Evolutionary conservation across 2,888 invertebrate species (phyloP), one percentile per base, ranked within the genome.

Genomic region (Clepsis dumicolana): DNA sequence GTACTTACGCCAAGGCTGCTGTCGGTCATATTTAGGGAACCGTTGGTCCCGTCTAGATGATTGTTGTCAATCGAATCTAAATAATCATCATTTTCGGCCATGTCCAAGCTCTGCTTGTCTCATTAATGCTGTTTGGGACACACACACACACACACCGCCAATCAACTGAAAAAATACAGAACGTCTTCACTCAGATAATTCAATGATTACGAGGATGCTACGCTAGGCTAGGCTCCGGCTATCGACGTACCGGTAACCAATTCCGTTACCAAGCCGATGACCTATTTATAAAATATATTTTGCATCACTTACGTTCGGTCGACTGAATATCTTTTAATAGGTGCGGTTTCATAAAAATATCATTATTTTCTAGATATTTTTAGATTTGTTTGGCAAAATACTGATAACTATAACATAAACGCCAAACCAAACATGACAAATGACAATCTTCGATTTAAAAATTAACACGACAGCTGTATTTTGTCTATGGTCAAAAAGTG

Each of bases 41-140:
- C 95, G 91, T 95, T 95, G 72, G 95, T 93, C 79, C 95, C 95
- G 83, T 95, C 95, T 81, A 94, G 91, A 73, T 93, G 93, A 89
- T 93, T 92, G 85, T 90, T 92, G 78, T 93, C 93, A 82, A 93
- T 88, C 73, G 93, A 87, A 78, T 93, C 93, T 84, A 91, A 87
- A 91, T 90, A 93, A 81, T 93, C 93, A 82, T 91, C 93, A 89
- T 91, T 93, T 82, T 93, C 93, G 80, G 93, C 93, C 93, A 93
- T 93, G 81, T 86, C 88, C 84, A 84, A 83, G 76, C 76, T 74
- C 74, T 80, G 73, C 75, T 73, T 74, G 75, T 83, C 79, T 76
- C 87, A 88, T 88, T 75, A 85, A 87, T 80, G 75, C 72, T 77
- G 79, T 78, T 76, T 75, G 73, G 75, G 72, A 75, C 74, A 77